Evolutionary conservation across 2,888 invertebrate genomes (phyloP).

Genomic region (Ptycholaimellus sp.): DNA sequence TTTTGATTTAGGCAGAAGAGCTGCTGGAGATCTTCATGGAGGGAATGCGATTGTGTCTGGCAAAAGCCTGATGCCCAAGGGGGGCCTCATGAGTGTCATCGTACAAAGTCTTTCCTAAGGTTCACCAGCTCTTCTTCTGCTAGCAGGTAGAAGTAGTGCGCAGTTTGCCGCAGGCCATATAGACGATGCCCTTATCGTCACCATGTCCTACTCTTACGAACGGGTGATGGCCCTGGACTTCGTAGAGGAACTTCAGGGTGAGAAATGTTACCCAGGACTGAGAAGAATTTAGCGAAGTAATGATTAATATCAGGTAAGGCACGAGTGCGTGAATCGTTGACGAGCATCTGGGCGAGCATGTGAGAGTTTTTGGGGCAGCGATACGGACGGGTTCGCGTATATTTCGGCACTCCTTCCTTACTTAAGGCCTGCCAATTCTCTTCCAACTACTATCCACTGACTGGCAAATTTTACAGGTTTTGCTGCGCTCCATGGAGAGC

Average conservation of each 20-base stretch:
- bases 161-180: constrained; percentile 40
- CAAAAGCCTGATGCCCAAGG: constrained; percentile 19
- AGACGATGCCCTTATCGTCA: constrained; percentile 68
- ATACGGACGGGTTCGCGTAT: no score
- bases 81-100: constrained; percentile 72
- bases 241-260: constrained; percentile 53
- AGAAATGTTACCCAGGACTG: no score
- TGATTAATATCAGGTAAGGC: no score
- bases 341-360: no score
- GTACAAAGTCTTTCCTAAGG: constrained; percentile 37
- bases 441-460: no score
- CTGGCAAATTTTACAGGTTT: no score
- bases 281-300: no score
- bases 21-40: constrained; percentile 86
- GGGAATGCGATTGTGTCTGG: constrained; percentile 44
- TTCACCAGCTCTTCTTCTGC: background rate
- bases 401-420: no score
- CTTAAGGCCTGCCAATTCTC: no score
- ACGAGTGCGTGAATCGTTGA: no score
- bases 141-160: background rate
- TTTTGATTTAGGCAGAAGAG: constrained; percentile 59
- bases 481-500: no score
- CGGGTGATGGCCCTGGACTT: constrained; percentile 79
- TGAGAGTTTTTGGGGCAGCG: no score
- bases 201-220: constrained; percentile 79